These are phyloP conservation scores for Acronicta leporina DNA, from an alignment of 2,888 invertebrate genomes.

Conservation along the genomic window DNA sequence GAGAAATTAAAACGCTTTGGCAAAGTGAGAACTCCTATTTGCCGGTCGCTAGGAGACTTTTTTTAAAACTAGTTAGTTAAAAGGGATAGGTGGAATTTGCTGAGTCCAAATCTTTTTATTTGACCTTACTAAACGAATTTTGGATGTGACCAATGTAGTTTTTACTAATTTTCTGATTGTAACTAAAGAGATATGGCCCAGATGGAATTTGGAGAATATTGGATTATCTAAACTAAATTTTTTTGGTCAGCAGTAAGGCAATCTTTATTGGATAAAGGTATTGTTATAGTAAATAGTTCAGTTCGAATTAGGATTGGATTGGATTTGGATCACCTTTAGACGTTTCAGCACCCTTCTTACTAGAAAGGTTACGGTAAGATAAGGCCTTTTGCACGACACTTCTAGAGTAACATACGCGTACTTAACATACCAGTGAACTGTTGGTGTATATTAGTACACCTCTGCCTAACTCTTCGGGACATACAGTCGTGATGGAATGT, in stretches of 20 bases:
- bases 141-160: slow-evolving; percentile 13
- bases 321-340: too few relatives aligned
- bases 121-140: slow-evolving; percentile 36
- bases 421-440: too few relatives aligned
- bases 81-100: slow-evolving; percentile 34
- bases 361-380: too few relatives aligned
- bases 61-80: slow-evolving; percentile 35
- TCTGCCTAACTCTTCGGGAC: too few relatives aligned
- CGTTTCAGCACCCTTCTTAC: too few relatives aligned
- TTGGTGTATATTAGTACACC: too few relatives aligned
- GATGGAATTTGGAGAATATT: slow-evolving; percentile 7
- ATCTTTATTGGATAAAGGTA: slow-evolving; percentile 8
- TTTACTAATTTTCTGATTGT: slow-evolving; percentile 37
- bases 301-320: too few relatives aligned
- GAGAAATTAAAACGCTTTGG: slow-evolving; percentile 50
- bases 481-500: too few relatives aligned
- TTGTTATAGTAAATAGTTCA: neutral
- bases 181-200: slow-evolving; percentile 18
- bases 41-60: slow-evolving; percentile 18
- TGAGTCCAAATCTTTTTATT: slow-evolving; percentile 43
- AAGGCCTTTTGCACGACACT: too few relatives aligned
- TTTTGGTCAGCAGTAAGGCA: neutral
- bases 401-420: too few relatives aligned
- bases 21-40: slow-evolving; percentile 41
- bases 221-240: slow-evolving; percentile 12